Conservation (phyloP, 2,113 vertebrate genomes). For the Prunella himalayana region DNA sequence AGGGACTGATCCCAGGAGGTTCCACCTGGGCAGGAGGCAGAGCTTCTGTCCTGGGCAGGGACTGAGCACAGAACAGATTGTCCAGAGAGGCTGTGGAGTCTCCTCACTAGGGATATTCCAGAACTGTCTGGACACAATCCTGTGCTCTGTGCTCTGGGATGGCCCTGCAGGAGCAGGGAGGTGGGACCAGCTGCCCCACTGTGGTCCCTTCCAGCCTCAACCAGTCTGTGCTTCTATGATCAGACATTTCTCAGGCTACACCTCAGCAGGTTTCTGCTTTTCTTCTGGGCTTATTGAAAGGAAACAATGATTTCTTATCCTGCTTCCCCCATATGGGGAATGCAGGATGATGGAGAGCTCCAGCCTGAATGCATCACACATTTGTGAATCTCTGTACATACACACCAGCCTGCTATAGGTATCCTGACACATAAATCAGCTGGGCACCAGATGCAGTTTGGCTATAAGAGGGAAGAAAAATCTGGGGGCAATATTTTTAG, state of each 20-base stretch:
- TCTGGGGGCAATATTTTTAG: background rate
- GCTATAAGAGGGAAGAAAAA: background rate
- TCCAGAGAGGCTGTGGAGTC: background rate
- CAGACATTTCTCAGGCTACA: background rate
- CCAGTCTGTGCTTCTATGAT: background rate
- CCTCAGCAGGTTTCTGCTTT: background rate
- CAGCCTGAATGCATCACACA: background rate
- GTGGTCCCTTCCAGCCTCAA: background rate
- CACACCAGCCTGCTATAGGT: background rate
- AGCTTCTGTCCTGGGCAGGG: background rate
- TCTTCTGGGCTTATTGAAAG: background rate
- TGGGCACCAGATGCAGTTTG: background rate
- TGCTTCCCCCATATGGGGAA: background rate
- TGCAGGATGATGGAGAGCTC: background rate
- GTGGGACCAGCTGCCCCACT: accelerated
- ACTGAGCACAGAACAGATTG: background rate
- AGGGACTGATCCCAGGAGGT: background rate
- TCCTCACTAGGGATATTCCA: background rate
- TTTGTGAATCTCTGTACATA: background rate
- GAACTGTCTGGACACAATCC: accelerated
- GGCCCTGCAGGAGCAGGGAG: background rate
- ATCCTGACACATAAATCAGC: background rate
- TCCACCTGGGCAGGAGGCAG: background rate
- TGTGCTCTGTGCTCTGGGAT: background rate
- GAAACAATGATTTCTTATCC: background rate